Conservation (phyloP, 2,888 invertebrate species). For the Smittia sp. region DNA sequence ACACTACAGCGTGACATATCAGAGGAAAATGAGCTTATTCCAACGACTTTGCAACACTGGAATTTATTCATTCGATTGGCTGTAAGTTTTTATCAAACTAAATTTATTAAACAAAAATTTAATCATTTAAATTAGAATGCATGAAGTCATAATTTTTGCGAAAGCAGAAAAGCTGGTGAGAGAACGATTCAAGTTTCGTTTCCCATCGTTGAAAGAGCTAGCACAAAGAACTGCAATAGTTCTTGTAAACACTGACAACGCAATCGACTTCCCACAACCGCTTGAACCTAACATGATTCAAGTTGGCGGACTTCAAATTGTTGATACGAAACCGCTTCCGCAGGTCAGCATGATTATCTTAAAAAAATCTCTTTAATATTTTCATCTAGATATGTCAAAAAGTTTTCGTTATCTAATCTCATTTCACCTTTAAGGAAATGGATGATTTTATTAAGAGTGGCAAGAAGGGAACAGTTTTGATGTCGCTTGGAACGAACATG, state of each 20-base stretch:
- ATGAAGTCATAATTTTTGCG: no score
- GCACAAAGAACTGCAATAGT: conserved; percentile 33
- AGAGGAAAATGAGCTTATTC: conserved; percentile 43
- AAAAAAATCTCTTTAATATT: no score
- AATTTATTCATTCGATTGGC: conserved; percentile 42
- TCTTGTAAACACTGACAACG: conserved; percentile 40
- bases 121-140: no score
- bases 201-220: background rate
- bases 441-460: conserved; percentile 43
- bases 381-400: no score
- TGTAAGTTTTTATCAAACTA: no score
- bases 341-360: background rate
- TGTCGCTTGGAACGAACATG: conserved; percentile 42
- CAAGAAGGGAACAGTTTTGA: conserved; percentile 40
- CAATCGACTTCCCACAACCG: conserved; percentile 42
- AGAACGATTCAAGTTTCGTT: background rate
- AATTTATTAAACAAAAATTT: no score
- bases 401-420: no score
- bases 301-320: conserved; percentile 43
- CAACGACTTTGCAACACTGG: conserved; percentile 42
- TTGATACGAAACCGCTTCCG: conserved; percentile 22
- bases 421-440: conserved; percentile 42
- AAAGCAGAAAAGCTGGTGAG: background rate
- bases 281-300: conserved; percentile 42
- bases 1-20: conserved; percentile 28